Conservation (phyloP, 2,888 invertebrate species). For the Hirtodrosophila histrioides region DNA sequence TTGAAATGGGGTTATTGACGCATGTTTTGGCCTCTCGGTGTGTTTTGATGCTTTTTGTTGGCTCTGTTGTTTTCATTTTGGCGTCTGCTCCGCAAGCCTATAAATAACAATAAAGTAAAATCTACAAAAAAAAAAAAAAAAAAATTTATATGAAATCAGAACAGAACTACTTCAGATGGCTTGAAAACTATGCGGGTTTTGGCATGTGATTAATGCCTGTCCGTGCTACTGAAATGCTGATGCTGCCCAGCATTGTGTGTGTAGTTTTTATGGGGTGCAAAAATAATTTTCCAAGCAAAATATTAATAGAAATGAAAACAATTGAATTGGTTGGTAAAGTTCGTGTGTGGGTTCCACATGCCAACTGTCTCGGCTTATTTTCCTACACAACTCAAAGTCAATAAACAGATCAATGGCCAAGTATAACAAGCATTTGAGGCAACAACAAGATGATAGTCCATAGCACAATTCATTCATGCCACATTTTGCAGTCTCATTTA, state of each 20-base stretch:
- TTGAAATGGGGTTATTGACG: constrained; percentile 75
- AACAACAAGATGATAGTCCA: constrained; percentile 42
- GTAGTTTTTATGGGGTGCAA: constrained; percentile 70
- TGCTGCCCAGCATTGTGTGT: constrained; percentile 30
- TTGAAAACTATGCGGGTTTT: constrained; percentile 35
- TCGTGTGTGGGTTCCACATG: constrained; percentile 51
- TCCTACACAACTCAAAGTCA: constrained; percentile 52
- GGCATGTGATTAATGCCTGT: constrained; percentile 75
- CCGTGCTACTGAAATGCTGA: constrained; percentile 50
- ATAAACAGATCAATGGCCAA: constrained; percentile 63
- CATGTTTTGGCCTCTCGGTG: constrained; percentile 68
- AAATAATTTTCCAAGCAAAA: constrained; percentile 74
- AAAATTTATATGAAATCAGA: constrained; percentile 38
- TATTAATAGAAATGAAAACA: constrained; percentile 79
- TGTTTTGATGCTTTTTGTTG: constrained; percentile 17
- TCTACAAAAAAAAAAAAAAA: constrained; percentile 16
- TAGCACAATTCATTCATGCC: constrained; percentile 48
- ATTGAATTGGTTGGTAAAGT: constrained; percentile 36
- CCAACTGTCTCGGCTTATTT: constrained; percentile 55
- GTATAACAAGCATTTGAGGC: constrained; percentile 44
- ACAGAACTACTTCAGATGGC: constrained; percentile 60
- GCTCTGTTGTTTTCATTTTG: constrained; percentile 48
- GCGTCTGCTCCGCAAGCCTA: constrained; percentile 50
- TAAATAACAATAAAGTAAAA: constrained; percentile 55
- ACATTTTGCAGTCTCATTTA: constrained; percentile 3